phyloP scores from a whole-genome alignment of 2,888 invertebrate species.

The Eulithis testata region DNA sequence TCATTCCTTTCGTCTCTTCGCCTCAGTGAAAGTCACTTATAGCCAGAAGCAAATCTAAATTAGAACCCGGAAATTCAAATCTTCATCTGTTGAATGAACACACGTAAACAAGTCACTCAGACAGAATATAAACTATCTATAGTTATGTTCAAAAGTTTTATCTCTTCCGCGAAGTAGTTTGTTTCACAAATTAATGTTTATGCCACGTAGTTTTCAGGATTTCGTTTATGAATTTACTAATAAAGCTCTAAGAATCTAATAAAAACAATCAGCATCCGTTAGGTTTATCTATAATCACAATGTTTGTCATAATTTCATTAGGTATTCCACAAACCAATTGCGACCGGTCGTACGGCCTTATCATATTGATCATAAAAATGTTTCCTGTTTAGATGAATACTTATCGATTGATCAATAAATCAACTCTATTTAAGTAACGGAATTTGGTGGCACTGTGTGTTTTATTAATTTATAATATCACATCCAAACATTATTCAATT shows the following conservation, averaged over 20 bases:
- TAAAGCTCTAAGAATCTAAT: too few species aligned
- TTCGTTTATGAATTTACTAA: too few species aligned
- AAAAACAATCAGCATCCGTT: too few species aligned
- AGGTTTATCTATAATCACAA: too few species aligned
- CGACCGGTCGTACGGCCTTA: conserved; percentile 30
- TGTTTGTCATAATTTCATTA: conserved; percentile 15
- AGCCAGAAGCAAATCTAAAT: conserved; percentile 11
- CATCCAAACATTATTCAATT: too few species aligned
- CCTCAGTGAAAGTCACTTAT: background rate
- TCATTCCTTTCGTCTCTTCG: too few species aligned
- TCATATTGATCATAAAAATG: conserved; percentile 16
- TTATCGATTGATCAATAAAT: too few species aligned
- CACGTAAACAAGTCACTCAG: conserved; percentile 14
- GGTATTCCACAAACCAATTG: conserved; percentile 30
- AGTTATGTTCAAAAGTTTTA: conserved; percentile 3
- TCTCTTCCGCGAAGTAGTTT: conserved; percentile 6
- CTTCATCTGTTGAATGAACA: conserved; percentile 10
- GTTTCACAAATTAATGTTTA: background rate
- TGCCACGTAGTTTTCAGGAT: too few species aligned
- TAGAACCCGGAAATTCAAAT: conserved; percentile 17
- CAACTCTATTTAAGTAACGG: too few species aligned
- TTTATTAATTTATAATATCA: too few species aligned
- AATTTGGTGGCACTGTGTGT: background rate
- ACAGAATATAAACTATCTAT: conserved; percentile 15
- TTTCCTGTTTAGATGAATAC: conserved; percentile 18